These are phyloP conservation scores for Sander lucioperca DNA, from an alignment of 2,113 vertebrate genomes.

Conservation along the genomic window DNA sequence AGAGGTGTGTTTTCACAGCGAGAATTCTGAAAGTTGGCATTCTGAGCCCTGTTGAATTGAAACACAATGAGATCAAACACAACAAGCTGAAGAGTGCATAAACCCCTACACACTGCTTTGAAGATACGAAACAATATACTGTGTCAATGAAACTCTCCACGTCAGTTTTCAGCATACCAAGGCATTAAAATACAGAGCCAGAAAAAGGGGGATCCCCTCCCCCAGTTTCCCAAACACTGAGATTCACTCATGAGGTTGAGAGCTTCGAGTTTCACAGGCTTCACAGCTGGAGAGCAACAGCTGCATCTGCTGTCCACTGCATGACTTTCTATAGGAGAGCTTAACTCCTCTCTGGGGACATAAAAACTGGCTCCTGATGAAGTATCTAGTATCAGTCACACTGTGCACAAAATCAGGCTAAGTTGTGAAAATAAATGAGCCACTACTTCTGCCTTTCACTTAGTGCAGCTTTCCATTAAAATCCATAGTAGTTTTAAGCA, in stretches of 20 bases:
- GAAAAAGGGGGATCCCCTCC: conserved; percentile 1
- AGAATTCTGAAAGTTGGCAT: conserved; percentile 98
- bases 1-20: conserved; percentile 99
- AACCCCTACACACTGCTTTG: background rate
- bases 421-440: conserved; percentile 38
- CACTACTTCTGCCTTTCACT: conserved; percentile 17
- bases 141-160: background rate
- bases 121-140: conserved; percentile 20
- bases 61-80: conserved; percentile 41
- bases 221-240: conserved; percentile 18
- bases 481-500: background rate
- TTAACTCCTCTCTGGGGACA: conserved; percentile 45
- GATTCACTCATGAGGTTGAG: conserved; percentile 27
- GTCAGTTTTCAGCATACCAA: conserved; percentile 1
- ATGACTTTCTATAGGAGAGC: conserved; percentile 31
- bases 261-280: conserved; percentile 62
- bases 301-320: conserved; percentile 56
- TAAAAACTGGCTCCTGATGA: conserved; percentile 68
- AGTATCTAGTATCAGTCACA: conserved; percentile 9
- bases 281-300: conserved; percentile 74
- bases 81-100: background rate
- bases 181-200: background rate
- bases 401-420: background rate
- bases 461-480: background rate
- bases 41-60: conserved; percentile 91